Evolutionary conservation across 1,140 invertebrate genomes (phyloP), one percentile per base, ranked within the genome.

Genomic region (Aphelinus atriplicis): DNA sequence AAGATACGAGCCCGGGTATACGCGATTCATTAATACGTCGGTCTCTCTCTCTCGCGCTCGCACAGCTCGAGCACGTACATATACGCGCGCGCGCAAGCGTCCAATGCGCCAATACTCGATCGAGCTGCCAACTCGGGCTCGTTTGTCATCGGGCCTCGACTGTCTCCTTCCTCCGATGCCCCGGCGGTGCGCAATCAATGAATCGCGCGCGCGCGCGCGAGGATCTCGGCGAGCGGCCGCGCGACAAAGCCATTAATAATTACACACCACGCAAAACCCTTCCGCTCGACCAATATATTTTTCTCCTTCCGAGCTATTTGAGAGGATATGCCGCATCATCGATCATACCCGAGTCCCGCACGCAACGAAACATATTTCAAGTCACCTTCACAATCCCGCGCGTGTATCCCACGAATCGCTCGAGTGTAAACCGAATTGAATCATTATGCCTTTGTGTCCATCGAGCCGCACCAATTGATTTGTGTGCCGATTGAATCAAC

Each of bases 11-110:
- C 80, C 81, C 65, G 77, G 84, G 84, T 26, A 26, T 26, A 85
- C 81, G 70, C 82, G 81, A 85, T 87, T 86, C 85, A 87, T 87
- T 86, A 86, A 85, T 87, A 86, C 82, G 73, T 62, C 56, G 60
- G 50, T 51, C 42, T 61, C 26, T 26, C 26, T 26, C 53, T 55
- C 53, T 55, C 53, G 5, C 53, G 5, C 53, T 55, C 53, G 5
- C 53, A 7, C 53, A 7, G 10, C 10, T 10, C 10, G 53, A 9
- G 51, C 9, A 53, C 51, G 4, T 53, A 53, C 9, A 53, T 53
- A 53, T 9, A 53, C 51, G 51, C 51, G 42, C 26, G 9, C 9
- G 9, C 58, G 9, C 3, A 7, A 60, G 9, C 58, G 4, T 63
- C 75, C 80, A 64, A 83, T 85, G 81, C 84, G 26, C 51, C 85